Conservation (phyloP, 2,797 vertebrate genomes). For the Brachyalestes nurse region DNA sequence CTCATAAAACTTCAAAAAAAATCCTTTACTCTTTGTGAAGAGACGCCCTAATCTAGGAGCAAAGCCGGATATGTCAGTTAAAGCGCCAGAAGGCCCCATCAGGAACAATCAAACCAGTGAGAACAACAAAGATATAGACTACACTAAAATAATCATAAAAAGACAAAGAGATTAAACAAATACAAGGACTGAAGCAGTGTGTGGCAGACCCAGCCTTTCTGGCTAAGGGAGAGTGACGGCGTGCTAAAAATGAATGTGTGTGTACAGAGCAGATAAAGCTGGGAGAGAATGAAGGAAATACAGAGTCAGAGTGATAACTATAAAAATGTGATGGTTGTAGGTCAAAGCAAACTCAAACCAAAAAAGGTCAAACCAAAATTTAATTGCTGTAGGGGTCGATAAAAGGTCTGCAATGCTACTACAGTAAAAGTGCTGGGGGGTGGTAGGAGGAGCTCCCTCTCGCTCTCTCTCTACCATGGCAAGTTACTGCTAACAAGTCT, state of each 20-base stretch:
- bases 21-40: too few species aligned
- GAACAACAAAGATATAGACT: neutral
- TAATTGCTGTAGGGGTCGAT: neutral
- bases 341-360: neutral
- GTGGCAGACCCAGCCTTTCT: neutral
- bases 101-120: neutral
- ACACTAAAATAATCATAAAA: neutral
- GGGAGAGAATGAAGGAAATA: slow-evolving; percentile 47
- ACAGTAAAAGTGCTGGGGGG: too few species aligned
- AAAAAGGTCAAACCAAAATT: neutral
- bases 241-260: neutral
- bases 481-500: too few species aligned
- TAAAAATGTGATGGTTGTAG: neutral
- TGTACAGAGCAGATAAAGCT: slow-evolving; percentile 61
- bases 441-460: too few species aligned
- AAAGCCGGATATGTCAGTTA: too few species aligned
- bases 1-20: too few species aligned
- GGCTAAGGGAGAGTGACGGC: neutral
- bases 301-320: slow-evolving; percentile 6
- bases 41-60: too few species aligned
- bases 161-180: neutral
- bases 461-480: too few species aligned
- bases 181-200: neutral
- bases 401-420: neutral
- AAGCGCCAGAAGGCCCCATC: too few species aligned